Evolutionary conservation across 1,140 invertebrate genomes (phyloP).

Genomic region (Macrotrachela quadricornifera): DNA sequence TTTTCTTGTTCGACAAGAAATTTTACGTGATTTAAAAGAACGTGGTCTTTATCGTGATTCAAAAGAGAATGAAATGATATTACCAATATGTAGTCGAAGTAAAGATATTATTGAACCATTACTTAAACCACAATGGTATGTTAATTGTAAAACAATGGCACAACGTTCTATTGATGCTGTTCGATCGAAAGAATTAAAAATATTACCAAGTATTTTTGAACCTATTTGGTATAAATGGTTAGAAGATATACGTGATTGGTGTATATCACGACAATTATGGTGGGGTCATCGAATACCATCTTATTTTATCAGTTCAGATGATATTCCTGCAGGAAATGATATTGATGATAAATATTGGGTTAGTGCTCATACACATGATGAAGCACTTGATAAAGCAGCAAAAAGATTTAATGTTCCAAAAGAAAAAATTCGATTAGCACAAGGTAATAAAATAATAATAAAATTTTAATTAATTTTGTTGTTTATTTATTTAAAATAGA

Average conservation of each 20-base stretch:
- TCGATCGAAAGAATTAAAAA: conserved; percentile 6
- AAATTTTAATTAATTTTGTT: not conserved
- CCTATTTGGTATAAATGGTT: conserved; percentile 10
- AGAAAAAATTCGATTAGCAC: not conserved
- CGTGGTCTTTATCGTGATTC: conserved; percentile 6
- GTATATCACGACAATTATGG: conserved; percentile 15
- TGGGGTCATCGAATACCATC: conserved; percentile 15
- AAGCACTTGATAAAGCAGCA: conserved; percentile 7
- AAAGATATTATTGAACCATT: conserved; percentile 15
- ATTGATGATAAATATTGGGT: not conserved
- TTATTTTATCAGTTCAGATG: conserved; percentile 1
- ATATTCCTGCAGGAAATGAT: not conserved
- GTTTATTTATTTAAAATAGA: conserved; percentile 11
- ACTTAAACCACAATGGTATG: conserved; percentile 16
- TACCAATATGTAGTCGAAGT: conserved; percentile 13
- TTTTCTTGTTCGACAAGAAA: conserved; percentile 15
- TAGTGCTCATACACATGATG: not conserved
- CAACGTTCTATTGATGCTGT: conserved; percentile 11
- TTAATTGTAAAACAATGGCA: conserved; percentile 9
- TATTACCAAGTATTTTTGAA: conserved; percentile 10
- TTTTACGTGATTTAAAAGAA: not conserved
- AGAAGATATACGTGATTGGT: conserved; percentile 12
- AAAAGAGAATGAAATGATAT: conserved; percentile 3
- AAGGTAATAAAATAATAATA: not conserved
- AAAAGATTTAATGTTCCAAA: not conserved